Percentiles rank a stretch among this genome's conserved stretches.
phyloP scores from a whole-genome alignment of 2,113 vertebrate genomes.

The Xenus cinereus region DNA sequence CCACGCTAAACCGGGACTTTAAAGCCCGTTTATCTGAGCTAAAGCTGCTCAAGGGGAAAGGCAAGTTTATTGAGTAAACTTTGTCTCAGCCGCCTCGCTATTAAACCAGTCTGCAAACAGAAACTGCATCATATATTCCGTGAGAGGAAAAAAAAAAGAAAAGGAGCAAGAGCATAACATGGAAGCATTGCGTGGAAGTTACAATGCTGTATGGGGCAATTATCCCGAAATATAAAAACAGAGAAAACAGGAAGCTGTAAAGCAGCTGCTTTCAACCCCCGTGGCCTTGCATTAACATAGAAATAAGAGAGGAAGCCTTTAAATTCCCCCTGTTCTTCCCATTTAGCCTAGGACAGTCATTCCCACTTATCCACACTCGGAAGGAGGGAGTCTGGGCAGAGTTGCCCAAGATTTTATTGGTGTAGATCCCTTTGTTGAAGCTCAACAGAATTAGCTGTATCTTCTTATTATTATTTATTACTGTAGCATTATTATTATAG shows the following conservation, averaged over 20 bases:
- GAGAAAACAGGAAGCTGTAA: not conserved
- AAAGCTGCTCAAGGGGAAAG: constrained; percentile 36
- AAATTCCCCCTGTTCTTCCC: not conserved
- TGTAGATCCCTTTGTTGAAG: not conserved
- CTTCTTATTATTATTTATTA: not conserved
- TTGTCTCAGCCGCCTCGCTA: not conserved
- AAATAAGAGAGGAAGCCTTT: not conserved
- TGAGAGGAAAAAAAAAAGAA: not conserved
- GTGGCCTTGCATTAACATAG: accelerated
- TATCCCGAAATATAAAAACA: not conserved
- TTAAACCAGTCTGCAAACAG: not conserved
- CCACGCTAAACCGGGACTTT: not conserved
- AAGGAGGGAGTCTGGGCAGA: not conserved
- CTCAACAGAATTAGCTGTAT: not conserved
- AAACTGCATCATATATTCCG: not conserved
- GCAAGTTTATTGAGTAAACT: constrained; percentile 46
- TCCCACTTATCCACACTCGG: accelerated
- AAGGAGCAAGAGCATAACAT: not conserved
- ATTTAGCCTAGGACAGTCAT: accelerated
- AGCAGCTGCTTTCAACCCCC: not conserved
- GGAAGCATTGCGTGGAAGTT: not conserved
- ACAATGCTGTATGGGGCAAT: not conserved
- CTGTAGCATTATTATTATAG: not conserved
- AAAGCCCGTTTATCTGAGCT: constrained; percentile 31
- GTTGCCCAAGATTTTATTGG: accelerated